phyloP scores from a whole-genome alignment of 2,888 invertebrate genomes.

The Netelia melanura region DNA sequence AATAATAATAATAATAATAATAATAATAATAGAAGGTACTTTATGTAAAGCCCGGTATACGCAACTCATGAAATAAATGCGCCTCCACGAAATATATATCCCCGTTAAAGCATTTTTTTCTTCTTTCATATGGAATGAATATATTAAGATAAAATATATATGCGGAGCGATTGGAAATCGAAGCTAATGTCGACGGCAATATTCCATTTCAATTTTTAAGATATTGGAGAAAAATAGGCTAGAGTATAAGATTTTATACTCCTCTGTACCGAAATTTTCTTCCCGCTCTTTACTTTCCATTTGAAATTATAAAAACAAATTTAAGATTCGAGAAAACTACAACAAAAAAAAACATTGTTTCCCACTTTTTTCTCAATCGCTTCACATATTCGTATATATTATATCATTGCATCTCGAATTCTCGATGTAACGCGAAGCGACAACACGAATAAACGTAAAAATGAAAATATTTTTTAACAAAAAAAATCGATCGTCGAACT shows the following conservation, averaged over 20 bases:
- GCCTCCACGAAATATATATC: slow-evolving; percentile 78
- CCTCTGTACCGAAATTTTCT: neutral
- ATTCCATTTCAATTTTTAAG: neutral
- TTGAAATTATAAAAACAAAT: slow-evolving; percentile 67
- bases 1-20: slow-evolving; percentile 58
- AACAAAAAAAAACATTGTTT: neutral
- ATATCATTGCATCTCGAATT: slow-evolving; percentile 79
- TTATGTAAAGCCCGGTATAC: slow-evolving; percentile 81
- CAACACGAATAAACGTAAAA: slow-evolving; percentile 69
- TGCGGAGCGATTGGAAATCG: slow-evolving; percentile 67
- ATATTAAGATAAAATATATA: slow-evolving; percentile 81
- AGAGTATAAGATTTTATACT: neutral
- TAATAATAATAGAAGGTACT: slow-evolving; percentile 80
- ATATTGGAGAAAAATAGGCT: neutral
- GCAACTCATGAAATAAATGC: slow-evolving; percentile 77
- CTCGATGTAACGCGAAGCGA: slow-evolving; percentile 70
- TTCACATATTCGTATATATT: slow-evolving; percentile 72
- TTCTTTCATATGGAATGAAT: slow-evolving; percentile 81
- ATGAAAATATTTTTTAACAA: slow-evolving; percentile 24
- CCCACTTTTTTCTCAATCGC: slow-evolving; percentile 22
- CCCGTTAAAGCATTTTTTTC: slow-evolving; percentile 81
- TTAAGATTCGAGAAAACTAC: slow-evolving; percentile 13
- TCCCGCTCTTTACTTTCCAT: slow-evolving; percentile 1
- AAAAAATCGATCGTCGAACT: slow-evolving; percentile 62
- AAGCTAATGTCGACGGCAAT: slow-evolving; percentile 54